Conservation (phyloP, 2,888 invertebrate species). For the Meghimatium bilineatum region DNA sequence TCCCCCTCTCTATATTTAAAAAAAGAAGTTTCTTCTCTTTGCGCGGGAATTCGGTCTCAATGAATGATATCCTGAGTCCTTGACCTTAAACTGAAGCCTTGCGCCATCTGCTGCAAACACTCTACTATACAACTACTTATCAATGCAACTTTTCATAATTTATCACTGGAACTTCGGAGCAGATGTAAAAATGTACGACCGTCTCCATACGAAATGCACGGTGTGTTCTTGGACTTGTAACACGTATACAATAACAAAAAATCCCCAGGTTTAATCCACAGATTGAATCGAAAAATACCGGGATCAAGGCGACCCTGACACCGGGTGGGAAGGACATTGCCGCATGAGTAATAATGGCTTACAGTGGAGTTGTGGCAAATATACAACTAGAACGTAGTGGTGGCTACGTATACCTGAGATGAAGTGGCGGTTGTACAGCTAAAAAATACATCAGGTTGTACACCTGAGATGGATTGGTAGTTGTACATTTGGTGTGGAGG, state of each 20-base stretch:
- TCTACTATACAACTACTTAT: background rate
- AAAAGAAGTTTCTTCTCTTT: background rate
- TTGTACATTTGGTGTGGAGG: too few relatives aligned
- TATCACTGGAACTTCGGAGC: constrained; percentile 8
- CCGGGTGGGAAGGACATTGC: background rate
- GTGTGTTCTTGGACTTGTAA: background rate
- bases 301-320: constrained; percentile 26
- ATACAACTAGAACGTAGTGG: too few relatives aligned
- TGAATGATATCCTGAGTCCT: constrained; percentile 24
- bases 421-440: too few relatives aligned
- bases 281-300: constrained; percentile 4
- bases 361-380: too few relatives aligned
- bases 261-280: background rate
- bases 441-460: too few relatives aligned
- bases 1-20: background rate
- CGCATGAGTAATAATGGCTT: constrained; percentile 8
- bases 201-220: too few relatives aligned
- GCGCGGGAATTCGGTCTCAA: constrained; percentile 31
- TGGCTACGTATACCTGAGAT: too few relatives aligned
- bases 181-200: background rate
- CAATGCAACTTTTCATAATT: constrained; percentile 22
- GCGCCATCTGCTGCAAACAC: constrained; percentile 20
- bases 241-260: background rate
- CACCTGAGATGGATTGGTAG: too few relatives aligned
- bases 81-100: constrained; percentile 17